A percentile compares a stretch with the other conserved stretches of the same genome.
Evolutionary conservation across 2,888 invertebrate genomes (phyloP).

Genomic region (Dolichomitus sp.): DNA sequence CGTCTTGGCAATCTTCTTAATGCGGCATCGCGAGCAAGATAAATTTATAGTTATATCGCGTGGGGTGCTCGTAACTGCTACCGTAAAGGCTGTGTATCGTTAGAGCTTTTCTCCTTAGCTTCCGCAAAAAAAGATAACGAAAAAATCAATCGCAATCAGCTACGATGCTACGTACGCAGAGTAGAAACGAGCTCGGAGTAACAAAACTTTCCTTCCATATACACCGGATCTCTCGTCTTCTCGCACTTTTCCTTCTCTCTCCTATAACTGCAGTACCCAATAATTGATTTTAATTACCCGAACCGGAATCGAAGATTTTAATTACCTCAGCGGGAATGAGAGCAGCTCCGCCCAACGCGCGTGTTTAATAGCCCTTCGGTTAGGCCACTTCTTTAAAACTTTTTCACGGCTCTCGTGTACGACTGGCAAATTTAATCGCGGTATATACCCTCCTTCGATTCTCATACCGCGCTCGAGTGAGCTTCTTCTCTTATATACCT

Average conservation of each 20-base stretch:
- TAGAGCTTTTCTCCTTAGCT: neutral
- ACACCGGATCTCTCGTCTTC: slow-evolving; percentile 15
- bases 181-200: neutral
- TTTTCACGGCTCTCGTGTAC: slow-evolving; percentile 60
- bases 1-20: slow-evolving; percentile 46
- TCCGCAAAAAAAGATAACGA: slow-evolving; percentile 18
- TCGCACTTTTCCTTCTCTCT: slow-evolving; percentile 10
- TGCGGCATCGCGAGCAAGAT: slow-evolving; percentile 39
- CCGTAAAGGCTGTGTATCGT: slow-evolving; percentile 9
- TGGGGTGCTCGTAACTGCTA: slow-evolving; percentile 20
- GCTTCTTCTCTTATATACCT: slow-evolving; percentile 18
- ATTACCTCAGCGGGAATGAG: slow-evolving; percentile 76
- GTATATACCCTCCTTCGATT: slow-evolving; percentile 17
- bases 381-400: slow-evolving; percentile 55
- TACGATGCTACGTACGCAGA: slow-evolving; percentile 7
- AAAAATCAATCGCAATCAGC: slow-evolving; percentile 47
- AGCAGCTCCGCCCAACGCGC: slow-evolving; percentile 69
- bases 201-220: neutral
- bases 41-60: slow-evolving; percentile 54
- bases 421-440: slow-evolving; percentile 50
- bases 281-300: slow-evolving; percentile 80
- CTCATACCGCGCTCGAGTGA: slow-evolving; percentile 26
- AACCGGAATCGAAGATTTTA: slow-evolving; percentile 76
- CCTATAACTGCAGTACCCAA: slow-evolving; percentile 62
- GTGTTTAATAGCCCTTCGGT: slow-evolving; percentile 69